phyloP scores from a whole-genome alignment of 1,140 invertebrate genomes.

The Brachionus angularis region DNA sequence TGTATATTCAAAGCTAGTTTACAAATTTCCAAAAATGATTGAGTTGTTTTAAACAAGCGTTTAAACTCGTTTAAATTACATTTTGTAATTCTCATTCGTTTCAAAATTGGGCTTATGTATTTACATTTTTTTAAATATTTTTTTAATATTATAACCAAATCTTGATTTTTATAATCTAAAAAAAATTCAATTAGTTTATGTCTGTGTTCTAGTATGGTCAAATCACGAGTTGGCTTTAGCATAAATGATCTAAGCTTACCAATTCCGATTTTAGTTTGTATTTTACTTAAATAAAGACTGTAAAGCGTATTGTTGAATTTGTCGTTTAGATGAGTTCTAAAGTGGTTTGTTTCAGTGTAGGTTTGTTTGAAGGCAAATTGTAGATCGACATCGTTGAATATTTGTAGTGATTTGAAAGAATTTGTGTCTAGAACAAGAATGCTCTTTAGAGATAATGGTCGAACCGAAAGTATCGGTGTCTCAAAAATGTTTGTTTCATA shows the following conservation, averaged over 20 bases:
- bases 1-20: too few species aligned
- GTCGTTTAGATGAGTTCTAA: constrained; percentile 36
- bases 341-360: constrained; percentile 1
- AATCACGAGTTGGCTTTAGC: constrained; percentile 29
- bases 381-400: constrained; percentile 35
- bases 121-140: constrained; percentile 34
- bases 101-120: constrained; percentile 28
- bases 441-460: neutral
- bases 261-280: constrained; percentile 39
- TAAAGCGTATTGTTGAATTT: constrained; percentile 32
- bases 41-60: constrained; percentile 11
- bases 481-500: neutral
- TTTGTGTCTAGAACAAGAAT: constrained; percentile 5
- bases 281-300: constrained; percentile 32
- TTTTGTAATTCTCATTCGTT: neutral
- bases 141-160: neutral
- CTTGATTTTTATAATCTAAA: neutral
- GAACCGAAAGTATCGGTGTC: constrained; percentile 10
- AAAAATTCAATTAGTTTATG: constrained; percentile 16
- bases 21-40: constrained; percentile 11
- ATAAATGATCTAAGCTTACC: constrained; percentile 38
- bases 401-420: constrained; percentile 34
- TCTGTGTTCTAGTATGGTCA: neutral
- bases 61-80: constrained; percentile 21
- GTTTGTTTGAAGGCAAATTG: constrained; percentile 26